A percentile compares a stretch with the other conserved stretches of the same genome.
Conservation (phyloP, 1,140 invertebrate species). For the Andrena cerasifolii region DNA sequence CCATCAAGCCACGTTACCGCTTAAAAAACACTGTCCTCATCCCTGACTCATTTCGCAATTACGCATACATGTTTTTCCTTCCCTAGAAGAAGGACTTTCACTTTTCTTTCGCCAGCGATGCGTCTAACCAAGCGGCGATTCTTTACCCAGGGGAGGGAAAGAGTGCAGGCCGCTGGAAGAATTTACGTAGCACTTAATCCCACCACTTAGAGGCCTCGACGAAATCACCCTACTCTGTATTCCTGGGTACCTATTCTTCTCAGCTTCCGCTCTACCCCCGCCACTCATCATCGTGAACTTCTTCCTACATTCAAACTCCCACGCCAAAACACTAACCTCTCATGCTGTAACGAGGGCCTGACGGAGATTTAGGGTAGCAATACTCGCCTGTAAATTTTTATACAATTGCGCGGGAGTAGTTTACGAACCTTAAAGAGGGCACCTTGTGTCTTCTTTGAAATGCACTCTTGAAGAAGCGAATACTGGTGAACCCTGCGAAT, state of each 20-base stretch:
- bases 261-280: slow-evolving; percentile 65
- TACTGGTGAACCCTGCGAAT: no score
- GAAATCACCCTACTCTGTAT: slow-evolving; percentile 76
- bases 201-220: slow-evolving; percentile 76
- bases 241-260: slow-evolving; percentile 75
- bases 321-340: slow-evolving; percentile 24
- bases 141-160: slow-evolving; percentile 72
- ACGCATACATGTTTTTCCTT: no score
- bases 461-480: no score
- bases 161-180: slow-evolving; percentile 66
- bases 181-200: slow-evolving; percentile 82
- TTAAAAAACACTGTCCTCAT: no score
- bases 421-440: no score
- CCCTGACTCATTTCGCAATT: no score
- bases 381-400: not conserved
- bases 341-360: slow-evolving; percentile 36
- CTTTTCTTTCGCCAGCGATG: slow-evolving; percentile 55
- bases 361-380: slow-evolving; percentile 2
- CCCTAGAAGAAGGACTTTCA: slow-evolving; percentile 60
- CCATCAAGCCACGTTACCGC: no score
- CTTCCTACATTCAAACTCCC: slow-evolving; percentile 46
- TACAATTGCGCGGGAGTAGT: no score
- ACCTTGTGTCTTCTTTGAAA: no score
- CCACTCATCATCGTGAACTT: slow-evolving; percentile 67
- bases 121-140: slow-evolving; percentile 75